Evolutionary conservation across 2,113 vertebrate species (phyloP), one percentile per base, ranked within the genome.

Genomic region (Circaetus cinerascens): DNA sequence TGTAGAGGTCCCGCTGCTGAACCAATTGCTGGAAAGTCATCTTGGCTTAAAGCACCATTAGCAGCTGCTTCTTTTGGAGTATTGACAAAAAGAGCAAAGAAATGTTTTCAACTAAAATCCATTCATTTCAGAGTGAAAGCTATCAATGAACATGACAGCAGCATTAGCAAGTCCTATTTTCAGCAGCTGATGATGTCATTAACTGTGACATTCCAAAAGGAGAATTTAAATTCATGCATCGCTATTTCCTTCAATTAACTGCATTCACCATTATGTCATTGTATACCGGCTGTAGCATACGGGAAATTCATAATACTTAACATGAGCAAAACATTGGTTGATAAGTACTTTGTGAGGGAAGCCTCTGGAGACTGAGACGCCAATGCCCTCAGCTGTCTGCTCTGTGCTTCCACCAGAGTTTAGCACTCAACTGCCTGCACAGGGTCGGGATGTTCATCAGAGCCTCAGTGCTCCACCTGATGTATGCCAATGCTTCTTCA

Each of bases 21-120:
- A 48, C 98, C 97, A 7, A 98, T 96, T 14, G 96, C 98, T 51
- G 98, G 98, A 12, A 99, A 99, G 94, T 99, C 98, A 1, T 99
- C 98, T 45, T 98, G 98, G 84, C 95, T 98, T 25, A 98, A 29
- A 7, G 80, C 97, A 86, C 98, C 98, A 0, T 97, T 98, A 60
- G 97, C 96, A 29, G 97, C 98, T 95, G 98, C 76, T 93, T 99
- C 98, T 86, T 98, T 98, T 48, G 96, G 82, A 90, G 93, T 69
- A 97, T 30, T 22, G 25, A 40, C 96, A 92, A 82, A 78, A 75
- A 82, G 27, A 92, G 45, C 64, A 98, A 87, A 93, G 76, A 88
- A 41, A 86, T 7, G 29, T 62, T 88, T 90, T 86, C 74, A 96
- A 11, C 56, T 53, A 40, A 66, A 56, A 85, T 21, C 23, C 51